phyloP scores from a whole-genome alignment of 2,888 invertebrate genomes.

The Plusia festucae region DNA sequence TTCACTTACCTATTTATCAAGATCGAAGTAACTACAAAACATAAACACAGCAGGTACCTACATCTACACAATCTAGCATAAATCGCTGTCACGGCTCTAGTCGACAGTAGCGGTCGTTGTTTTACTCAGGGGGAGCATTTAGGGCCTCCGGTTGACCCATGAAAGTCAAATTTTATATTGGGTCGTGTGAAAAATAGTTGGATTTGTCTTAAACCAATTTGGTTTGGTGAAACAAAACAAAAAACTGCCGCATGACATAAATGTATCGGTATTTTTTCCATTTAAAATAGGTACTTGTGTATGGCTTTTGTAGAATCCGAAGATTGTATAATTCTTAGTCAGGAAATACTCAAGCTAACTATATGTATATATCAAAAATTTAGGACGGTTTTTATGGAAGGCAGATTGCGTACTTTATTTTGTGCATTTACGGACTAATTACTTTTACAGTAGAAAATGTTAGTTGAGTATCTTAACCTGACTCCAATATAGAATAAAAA shows the following conservation, averaged over 20 bases:
- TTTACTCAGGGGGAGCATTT: constrained; percentile 33
- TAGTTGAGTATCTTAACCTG: no score
- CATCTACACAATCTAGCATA: neutral
- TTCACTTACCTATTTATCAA: constrained; percentile 2
- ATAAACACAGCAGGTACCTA: neutral
- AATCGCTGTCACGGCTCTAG: constrained; percentile 32
- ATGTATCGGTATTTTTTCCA: neutral
- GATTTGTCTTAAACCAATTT: constrained; percentile 12
- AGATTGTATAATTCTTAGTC: neutral
- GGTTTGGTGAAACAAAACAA: neutral
- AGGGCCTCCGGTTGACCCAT: constrained; percentile 41
- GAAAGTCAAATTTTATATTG: constrained; percentile 48
- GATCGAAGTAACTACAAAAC: neutral
- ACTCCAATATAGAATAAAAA: no score
- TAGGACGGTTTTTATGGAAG: neutral
- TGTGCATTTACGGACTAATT: neutral
- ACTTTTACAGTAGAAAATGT: no score
- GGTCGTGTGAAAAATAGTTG: constrained; percentile 31
- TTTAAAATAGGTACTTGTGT: neutral
- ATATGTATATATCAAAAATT: no score
- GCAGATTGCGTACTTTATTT: neutral
- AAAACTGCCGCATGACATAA: neutral
- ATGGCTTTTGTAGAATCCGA: neutral
- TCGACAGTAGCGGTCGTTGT: constrained; percentile 21
- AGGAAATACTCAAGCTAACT: no score